A percentile compares a stretch with the other conserved stretches of the same genome.
Evolutionary conservation across 1,140 invertebrate species (phyloP).

Genomic region (Drosophila chauvacae): DNA sequence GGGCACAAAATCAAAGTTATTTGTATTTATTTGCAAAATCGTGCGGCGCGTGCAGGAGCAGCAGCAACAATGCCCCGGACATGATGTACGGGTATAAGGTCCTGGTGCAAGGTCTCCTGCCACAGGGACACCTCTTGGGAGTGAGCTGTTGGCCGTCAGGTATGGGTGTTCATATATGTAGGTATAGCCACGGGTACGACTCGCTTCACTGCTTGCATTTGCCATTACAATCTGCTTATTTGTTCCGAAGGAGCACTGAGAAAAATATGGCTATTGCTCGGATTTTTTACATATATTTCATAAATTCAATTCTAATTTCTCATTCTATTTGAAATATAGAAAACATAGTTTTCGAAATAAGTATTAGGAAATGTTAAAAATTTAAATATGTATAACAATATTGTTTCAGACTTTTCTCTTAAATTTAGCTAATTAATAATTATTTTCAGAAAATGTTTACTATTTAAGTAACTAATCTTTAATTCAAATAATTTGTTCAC

Average conservation of each 20-base stretch:
- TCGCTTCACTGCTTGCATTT: conserved; percentile 73
- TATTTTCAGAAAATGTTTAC: too few species aligned
- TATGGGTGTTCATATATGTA: conserved; percentile 19
- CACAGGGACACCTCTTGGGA: conserved; percentile 15
- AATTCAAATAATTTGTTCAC: background rate
- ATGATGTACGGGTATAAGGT: conserved; percentile 38
- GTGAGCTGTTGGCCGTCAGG: conserved; percentile 34
- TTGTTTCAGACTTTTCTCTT: background rate
- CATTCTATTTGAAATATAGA: too few species aligned
- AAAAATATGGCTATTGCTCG: background rate
- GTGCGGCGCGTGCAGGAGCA: conserved; percentile 69
- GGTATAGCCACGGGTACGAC: conserved; percentile 6
- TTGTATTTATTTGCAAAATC: conserved; percentile 82
- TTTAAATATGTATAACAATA: background rate
- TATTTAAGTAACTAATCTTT: too few species aligned
- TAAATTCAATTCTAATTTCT: too few species aligned
- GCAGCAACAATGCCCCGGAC: conserved; percentile 66
- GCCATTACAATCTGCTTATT: conserved; percentile 72
- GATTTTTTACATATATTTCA: background rate
- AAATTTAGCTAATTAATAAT: too few species aligned
- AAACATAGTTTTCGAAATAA: background rate
- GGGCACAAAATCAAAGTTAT: conserved; percentile 78
- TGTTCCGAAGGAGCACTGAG: conserved; percentile 30
- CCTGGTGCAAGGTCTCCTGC: conserved; percentile 12
- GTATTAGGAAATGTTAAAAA: too few species aligned